A percentile compares a stretch with the other conserved stretches of the same genome.
phyloP scores from a whole-genome alignment of 2,797 vertebrate species.

The Menidia menidia region DNA sequence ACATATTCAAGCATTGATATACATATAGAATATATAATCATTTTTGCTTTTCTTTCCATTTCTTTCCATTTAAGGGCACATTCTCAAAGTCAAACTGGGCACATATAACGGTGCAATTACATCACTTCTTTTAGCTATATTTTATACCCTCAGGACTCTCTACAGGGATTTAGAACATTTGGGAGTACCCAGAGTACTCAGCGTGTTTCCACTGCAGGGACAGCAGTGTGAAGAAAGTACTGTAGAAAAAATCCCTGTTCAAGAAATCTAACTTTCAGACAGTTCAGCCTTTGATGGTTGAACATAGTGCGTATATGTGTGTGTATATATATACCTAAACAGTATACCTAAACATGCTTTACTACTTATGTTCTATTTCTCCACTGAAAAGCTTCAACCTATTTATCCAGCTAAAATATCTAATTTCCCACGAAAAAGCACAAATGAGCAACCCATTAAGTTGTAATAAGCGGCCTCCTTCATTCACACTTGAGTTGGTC shows the following conservation, averaged over 20 bases:
- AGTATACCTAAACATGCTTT: too few relatives aligned
- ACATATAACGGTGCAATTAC: neutral
- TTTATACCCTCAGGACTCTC: neutral
- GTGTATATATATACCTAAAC: too few relatives aligned
- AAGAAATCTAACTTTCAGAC: neutral
- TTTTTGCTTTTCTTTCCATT: neutral
- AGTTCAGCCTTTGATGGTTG: neutral
- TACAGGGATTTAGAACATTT: neutral
- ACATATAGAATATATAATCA: too few relatives aligned
- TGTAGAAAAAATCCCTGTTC: neutral
- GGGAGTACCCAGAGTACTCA: neutral
- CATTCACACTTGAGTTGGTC: conserved; percentile 25
- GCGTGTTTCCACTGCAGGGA: neutral
- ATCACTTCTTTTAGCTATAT: neutral
- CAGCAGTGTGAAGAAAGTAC: neutral
- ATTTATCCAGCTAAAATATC: conserved; percentile 5
- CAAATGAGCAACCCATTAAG: conserved; percentile 15
- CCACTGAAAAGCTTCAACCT: neutral
- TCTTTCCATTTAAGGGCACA: neutral
- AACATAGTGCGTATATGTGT: neutral
- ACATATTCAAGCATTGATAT: neutral
- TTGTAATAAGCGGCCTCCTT: conserved; percentile 23
- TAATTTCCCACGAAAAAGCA: conserved; percentile 10
- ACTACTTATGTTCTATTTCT: neutral
- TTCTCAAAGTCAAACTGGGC: neutral